Conservation (phyloP, 2,888 invertebrate genomes). For the Branchipolynoe longqiensis region DNA sequence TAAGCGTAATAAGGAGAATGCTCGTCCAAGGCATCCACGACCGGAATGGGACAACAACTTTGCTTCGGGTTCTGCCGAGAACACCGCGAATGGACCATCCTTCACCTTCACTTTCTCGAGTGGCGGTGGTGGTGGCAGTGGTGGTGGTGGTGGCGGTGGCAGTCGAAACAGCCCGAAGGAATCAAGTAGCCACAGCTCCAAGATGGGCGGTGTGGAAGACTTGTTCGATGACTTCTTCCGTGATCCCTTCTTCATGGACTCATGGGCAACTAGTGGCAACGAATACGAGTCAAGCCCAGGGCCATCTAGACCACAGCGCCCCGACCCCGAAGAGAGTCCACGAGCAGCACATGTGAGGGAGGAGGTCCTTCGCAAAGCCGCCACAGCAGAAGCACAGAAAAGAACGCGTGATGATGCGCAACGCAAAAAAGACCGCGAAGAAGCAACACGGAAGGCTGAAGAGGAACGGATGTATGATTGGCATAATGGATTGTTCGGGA, state of each 20-base stretch:
- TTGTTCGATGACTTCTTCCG: conserved; percentile 47
- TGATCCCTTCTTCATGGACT: conserved; percentile 48
- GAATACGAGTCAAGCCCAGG: neutral
- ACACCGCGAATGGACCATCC: neutral
- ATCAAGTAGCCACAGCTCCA: neutral
- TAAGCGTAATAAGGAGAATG: conserved; percentile 15
- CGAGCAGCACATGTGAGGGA: neutral
- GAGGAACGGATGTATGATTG: conserved; percentile 32
- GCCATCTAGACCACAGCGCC: neutral
- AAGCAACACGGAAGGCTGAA: conserved; percentile 10
- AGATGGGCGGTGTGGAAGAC: neutral
- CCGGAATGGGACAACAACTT: neutral
- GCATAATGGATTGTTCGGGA: conserved; percentile 27
- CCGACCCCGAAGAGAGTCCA: neutral
- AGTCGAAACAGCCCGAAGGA: neutral
- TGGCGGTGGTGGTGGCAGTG: too few species aligned
- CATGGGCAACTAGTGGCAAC: neutral
- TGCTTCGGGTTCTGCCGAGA: neutral
- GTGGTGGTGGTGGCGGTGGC: too few species aligned
- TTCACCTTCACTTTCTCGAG: conserved; percentile 27
- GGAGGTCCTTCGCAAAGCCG: conserved; percentile 23
- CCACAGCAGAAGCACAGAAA: neutral
- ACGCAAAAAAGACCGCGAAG: neutral
- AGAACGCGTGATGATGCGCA: neutral
- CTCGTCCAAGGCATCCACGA: neutral